A percentile compares a stretch with the other conserved stretches of the same genome.
These are phyloP conservation scores for Pyrrhosoma nymphula DNA, from an alignment of 2,888 invertebrate genomes.

Conservation along the genomic window DNA sequence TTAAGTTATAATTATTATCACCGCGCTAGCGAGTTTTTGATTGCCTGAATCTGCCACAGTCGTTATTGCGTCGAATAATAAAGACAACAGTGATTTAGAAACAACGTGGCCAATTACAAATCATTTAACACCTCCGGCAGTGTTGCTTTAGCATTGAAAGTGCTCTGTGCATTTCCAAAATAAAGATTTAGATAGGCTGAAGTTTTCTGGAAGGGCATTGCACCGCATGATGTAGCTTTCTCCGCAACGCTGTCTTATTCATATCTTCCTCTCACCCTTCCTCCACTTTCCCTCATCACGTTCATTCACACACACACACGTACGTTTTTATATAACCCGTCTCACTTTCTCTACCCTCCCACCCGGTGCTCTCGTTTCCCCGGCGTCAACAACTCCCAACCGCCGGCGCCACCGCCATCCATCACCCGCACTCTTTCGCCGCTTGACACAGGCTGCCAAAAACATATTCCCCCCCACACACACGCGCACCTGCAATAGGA, in stretches of 20 bases:
- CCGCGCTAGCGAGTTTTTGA: too few relatives aligned
- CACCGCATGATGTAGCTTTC: not conserved
- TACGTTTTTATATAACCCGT: not conserved
- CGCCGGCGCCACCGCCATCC: not conserved
- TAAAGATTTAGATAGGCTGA: too few relatives aligned
- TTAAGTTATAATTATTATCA: too few relatives aligned
- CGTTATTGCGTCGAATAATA: too few relatives aligned
- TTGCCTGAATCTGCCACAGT: too few relatives aligned
- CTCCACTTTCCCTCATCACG: not conserved
- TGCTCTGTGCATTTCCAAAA: too few relatives aligned
- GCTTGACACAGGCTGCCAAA: slow-evolving; percentile 33
- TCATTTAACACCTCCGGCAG: too few relatives aligned
- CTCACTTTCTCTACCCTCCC: slow-evolving; percentile 11
- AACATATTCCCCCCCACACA: not conserved
- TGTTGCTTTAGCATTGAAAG: too few relatives aligned
- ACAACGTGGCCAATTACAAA: too few relatives aligned
- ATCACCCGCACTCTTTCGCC: not conserved
- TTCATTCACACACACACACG: not conserved
- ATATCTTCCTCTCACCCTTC: not conserved
- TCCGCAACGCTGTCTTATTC: not conserved
- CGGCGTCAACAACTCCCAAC: not conserved
- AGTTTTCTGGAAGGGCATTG: too few relatives aligned
- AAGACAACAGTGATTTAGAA: too few relatives aligned
- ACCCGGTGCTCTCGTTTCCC: not conserved
- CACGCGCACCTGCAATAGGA: not conserved